Evolutionary conservation across 2,888 invertebrate species (phyloP).

Genomic region (Leistus spinibarbis): DNA sequence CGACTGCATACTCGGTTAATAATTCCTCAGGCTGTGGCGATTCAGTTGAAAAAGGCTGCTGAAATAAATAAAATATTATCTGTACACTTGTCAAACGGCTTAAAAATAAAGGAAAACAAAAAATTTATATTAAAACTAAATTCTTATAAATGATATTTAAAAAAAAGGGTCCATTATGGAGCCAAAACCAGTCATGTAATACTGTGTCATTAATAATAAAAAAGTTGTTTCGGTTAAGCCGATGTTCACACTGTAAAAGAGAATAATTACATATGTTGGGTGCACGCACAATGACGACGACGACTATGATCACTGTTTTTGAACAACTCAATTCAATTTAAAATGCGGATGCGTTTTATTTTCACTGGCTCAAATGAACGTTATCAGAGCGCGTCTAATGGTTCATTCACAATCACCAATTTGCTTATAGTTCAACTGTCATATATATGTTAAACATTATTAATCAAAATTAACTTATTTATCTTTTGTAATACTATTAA

Average conservation of each 20-base stretch:
- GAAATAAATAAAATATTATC: background rate
- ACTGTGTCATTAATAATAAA: background rate
- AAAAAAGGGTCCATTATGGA: background rate
- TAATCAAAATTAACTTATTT: background rate
- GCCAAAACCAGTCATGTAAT: background rate
- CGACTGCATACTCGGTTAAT: background rate
- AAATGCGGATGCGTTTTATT: background rate
- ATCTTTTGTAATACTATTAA: background rate
- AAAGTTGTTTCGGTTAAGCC: background rate
- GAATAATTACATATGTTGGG: background rate
- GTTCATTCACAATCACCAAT: background rate
- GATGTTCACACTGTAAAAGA: background rate
- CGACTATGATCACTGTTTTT: background rate
- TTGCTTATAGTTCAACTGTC: background rate
- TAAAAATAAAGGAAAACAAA: background rate
- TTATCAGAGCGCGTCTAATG: background rate
- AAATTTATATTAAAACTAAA: no score
- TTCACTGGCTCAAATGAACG: background rate
- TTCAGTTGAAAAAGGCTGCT: background rate
- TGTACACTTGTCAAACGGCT: background rate
- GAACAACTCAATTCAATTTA: background rate
- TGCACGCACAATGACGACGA: background rate
- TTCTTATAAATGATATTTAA: background rate
- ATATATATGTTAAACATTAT: background rate
- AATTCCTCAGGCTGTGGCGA: background rate